Conservation (phyloP, 1,140 invertebrate genomes). For the Venturia canescens region DNA sequence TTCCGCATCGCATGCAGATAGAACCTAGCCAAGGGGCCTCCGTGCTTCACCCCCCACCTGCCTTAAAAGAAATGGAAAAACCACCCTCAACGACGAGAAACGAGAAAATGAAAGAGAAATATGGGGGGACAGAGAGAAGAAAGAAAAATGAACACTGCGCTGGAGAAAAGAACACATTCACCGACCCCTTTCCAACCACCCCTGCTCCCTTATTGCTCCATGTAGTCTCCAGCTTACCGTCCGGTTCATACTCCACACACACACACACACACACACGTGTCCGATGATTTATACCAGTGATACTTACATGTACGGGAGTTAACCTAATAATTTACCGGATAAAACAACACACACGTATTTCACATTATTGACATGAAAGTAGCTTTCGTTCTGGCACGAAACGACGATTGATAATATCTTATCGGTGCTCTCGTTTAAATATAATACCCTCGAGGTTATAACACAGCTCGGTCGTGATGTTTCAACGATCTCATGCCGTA, state of each 20-base stretch:
- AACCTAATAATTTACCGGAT: constrained; percentile 27
- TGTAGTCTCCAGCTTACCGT: constrained; percentile 2
- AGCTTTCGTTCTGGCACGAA: constrained; percentile 28
- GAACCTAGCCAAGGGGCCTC: background rate
- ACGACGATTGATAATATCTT: constrained; percentile 33
- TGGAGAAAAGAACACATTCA: constrained; percentile 39
- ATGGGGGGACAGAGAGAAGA: constrained; percentile 19
- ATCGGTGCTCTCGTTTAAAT: constrained; percentile 18
- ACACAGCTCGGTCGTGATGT: background rate
- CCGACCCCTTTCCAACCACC: constrained; percentile 23
- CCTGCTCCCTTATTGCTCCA: background rate
- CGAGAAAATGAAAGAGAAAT: constrained; percentile 13
- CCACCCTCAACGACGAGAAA: background rate
- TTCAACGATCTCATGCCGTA: background rate
- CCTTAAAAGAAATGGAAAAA: constrained; percentile 14
- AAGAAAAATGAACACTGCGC: constrained; percentile 10
- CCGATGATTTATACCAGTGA: background rate
- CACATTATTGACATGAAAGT: constrained; percentile 31
- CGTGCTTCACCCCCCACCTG: no score
- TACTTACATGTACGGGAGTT: constrained; percentile 13
- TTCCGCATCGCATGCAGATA: constrained; percentile 64
- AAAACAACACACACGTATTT: constrained; percentile 32
- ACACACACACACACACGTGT: background rate
- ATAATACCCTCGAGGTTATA: constrained; percentile 24
- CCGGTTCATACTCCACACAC: constrained; percentile 16